phyloP scores from a whole-genome alignment of 1,140 invertebrate species.

The Bactericera cockerelli region DNA sequence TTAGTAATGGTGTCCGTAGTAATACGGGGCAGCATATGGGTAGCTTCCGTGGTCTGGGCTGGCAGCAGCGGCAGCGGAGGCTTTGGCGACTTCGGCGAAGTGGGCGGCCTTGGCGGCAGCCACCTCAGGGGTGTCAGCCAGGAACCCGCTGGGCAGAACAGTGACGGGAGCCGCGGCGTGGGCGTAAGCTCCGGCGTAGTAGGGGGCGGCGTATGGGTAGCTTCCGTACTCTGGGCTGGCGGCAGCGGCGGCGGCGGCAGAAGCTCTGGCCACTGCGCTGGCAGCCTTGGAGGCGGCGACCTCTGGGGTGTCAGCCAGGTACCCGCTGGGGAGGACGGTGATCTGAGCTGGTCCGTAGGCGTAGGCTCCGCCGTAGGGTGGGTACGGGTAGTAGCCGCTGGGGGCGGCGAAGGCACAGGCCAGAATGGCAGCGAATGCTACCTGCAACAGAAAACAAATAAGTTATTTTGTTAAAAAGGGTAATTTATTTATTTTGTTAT shows the following conservation, averaged over 20 bases:
- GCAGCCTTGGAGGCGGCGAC: conserved; percentile 24
- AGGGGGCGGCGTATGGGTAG: conserved; percentile 13
- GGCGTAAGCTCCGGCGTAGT: too few relatives aligned
- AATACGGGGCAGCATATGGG: too few relatives aligned
- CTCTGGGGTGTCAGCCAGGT: conserved; percentile 28
- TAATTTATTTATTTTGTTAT: too few relatives aligned
- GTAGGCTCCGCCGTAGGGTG: conserved; percentile 9
- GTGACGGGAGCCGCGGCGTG: conserved; percentile 22
- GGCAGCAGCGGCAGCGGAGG: too few relatives aligned
- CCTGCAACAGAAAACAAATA: neutral
- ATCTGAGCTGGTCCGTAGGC: conserved; percentile 11
- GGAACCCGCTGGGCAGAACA: too few relatives aligned
- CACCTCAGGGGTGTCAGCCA: too few relatives aligned
- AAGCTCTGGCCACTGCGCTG: conserved; percentile 17
- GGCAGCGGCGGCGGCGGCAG: conserved; percentile 15
- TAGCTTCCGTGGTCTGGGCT: too few relatives aligned
- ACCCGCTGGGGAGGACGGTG: conserved; percentile 26
- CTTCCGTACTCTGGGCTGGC: conserved; percentile 10
- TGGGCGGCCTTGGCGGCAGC: too few relatives aligned
- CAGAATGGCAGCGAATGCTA: neutral
- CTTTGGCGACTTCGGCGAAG: too few relatives aligned
- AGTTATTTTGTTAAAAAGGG: too few relatives aligned
- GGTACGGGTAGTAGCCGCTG: conserved; percentile 1
- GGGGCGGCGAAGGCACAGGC: neutral
- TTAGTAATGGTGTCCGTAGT: too few relatives aligned